These are phyloP conservation scores for Oryzias melastigma DNA, from an alignment of 2,113 vertebrate genomes.

Conservation along the genomic window DNA sequence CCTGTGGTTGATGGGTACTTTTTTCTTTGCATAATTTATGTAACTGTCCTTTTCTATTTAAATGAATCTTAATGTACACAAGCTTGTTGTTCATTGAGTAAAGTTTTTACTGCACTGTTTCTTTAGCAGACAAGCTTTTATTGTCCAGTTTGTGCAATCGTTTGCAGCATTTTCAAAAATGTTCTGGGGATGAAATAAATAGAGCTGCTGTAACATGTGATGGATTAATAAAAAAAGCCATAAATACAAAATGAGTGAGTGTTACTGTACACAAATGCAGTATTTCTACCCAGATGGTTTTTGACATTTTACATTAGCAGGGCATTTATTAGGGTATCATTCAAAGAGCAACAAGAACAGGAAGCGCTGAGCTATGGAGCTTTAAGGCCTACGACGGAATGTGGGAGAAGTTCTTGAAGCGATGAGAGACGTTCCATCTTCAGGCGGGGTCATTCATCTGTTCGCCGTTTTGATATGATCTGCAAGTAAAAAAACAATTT, in stretches of 20 bases:
- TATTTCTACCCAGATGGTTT: slow-evolving; percentile 1
- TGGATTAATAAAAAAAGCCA: slow-evolving; percentile 32
- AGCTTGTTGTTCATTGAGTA: too few relatives aligned
- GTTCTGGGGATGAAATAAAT: neutral
- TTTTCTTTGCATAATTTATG: slow-evolving; percentile 23
- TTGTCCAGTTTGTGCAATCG: slow-evolving; percentile 16
- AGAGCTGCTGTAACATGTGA: neutral
- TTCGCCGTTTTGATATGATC: slow-evolving; percentile 75
- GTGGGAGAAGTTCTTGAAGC: slow-evolving; percentile 9
- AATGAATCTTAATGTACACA: too few relatives aligned
- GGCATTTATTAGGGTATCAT: neutral
- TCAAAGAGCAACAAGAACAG: slow-evolving; percentile 2
- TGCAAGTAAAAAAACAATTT: slow-evolving; percentile 27
- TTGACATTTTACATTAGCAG: slow-evolving; percentile 4
- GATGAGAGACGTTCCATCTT: neutral
- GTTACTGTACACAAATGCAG: slow-evolving; percentile 13
- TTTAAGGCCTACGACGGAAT: slow-evolving; percentile 56
- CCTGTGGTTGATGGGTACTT: neutral
- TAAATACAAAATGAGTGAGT: slow-evolving; percentile 21
- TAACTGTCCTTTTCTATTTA: neutral
- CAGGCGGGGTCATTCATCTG: slow-evolving; percentile 49
- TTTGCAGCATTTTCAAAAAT: slow-evolving; percentile 16
- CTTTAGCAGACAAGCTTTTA: slow-evolving; percentile 40
- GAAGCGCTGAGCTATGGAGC: slow-evolving; percentile 11
- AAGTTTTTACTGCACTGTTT: slow-evolving; percentile 12